Conservation (phyloP, 2,888 invertebrate genomes). For the Drosophila anomelani region DNA sequence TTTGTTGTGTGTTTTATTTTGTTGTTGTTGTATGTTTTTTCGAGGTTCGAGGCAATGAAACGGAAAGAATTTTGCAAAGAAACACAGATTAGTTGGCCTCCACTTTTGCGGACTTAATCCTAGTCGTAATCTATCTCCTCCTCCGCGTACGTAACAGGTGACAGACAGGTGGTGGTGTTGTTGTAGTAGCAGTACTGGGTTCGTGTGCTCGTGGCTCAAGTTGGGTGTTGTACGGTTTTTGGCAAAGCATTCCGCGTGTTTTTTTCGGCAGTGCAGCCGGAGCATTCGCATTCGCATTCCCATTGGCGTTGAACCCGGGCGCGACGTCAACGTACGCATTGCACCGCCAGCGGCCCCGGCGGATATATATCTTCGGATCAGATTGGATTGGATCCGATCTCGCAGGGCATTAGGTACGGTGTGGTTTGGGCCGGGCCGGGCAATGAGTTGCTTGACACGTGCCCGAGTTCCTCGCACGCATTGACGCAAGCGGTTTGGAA, state of each 20-base stretch:
- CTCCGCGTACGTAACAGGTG: conserved; percentile 39
- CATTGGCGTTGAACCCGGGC: conserved; percentile 51
- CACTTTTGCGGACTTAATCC: conserved; percentile 20
- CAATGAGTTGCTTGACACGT: conserved; percentile 59
- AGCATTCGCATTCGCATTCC: conserved; percentile 31
- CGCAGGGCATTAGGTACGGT: conserved; percentile 61
- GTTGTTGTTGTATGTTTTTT: conserved; percentile 16
- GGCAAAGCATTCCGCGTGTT: conserved; percentile 75
- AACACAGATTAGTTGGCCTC: conserved; percentile 61
- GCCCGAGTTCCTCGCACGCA: conserved; percentile 60
- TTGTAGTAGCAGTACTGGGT: conserved; percentile 16
- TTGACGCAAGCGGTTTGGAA: conserved; percentile 71
- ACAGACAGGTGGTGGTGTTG: conserved; percentile 27
- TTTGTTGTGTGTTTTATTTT: conserved; percentile 9
- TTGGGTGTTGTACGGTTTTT: conserved; percentile 78
- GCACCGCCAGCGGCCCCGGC: conserved; percentile 36
- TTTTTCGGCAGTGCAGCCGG: conserved; percentile 57
- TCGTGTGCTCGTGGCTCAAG: conserved; percentile 68
- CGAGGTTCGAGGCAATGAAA: conserved; percentile 52
- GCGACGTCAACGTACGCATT: conserved; percentile 52
- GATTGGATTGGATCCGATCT: background rate
- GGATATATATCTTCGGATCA: background rate
- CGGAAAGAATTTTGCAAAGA: conserved; percentile 62
- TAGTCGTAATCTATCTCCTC: conserved; percentile 22
- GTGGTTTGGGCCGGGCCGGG: conserved; percentile 42